A percentile compares a stretch with the other conserved stretches of the same genome.
Evolutionary conservation across 35 echinoderm and acorn worm species (phyloP).

Genomic region (Eucidaris tribuloides): DNA sequence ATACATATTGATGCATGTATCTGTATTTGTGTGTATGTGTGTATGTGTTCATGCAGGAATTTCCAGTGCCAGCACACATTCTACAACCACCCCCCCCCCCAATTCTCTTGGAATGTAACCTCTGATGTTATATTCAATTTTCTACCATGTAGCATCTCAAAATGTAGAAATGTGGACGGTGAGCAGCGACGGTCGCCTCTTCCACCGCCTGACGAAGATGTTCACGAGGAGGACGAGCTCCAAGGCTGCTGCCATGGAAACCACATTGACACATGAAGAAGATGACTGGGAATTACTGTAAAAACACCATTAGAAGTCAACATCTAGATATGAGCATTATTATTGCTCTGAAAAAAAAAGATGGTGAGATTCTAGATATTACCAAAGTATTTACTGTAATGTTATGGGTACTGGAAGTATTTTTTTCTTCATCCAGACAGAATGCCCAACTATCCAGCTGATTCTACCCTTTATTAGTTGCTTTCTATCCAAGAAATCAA

Average conservation of each 20-base stretch:
- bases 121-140: not conserved
- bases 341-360: no score
- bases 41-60: not conserved
- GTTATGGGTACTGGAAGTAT: no score
- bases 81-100: not conserved
- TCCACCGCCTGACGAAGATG: conserved; percentile 71
- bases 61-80: not conserved
- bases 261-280: conserved; percentile 24
- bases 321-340: no score
- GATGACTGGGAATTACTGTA: conserved; percentile 86
- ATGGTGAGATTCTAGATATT: no score
- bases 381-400: no score
- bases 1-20: not conserved
- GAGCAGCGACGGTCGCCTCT: conserved; percentile 64
- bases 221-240: conserved; percentile 48
- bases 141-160: conserved; percentile 57
- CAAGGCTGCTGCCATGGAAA: conserved; percentile 17
- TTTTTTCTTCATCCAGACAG: no score
- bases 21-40: no score
- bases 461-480: no score
- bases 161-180: conserved; percentile 89
- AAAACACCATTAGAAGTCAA: no score
- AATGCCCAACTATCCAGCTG: no score
- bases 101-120: not conserved
- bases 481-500: no score